These are phyloP conservation scores for Patagioenas fasciata DNA, from an alignment of 2,113 vertebrate species.

Conservation along the genomic window DNA sequence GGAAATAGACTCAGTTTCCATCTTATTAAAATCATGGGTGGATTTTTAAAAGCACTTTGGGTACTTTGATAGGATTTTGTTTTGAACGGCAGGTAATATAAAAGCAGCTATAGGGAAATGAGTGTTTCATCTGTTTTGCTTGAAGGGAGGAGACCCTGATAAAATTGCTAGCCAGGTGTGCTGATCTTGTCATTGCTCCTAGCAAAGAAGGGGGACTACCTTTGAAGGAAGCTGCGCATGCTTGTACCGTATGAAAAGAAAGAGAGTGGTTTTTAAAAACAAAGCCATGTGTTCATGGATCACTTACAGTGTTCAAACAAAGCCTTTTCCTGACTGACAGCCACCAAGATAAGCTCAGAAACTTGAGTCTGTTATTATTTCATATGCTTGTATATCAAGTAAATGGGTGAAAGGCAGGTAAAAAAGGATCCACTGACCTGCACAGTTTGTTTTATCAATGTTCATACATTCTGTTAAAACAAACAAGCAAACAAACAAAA, in stretches of 20 bases:
- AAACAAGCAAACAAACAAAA: conserved; percentile 36
- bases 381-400: conserved; percentile 20
- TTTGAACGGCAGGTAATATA: background rate
- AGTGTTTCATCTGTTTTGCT: background rate
- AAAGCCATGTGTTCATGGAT: conserved; percentile 38
- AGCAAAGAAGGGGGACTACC: conserved; percentile 3
- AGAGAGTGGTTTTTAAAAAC: conserved; percentile 14
- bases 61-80: background rate
- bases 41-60: background rate
- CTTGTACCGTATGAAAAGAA: conserved; percentile 11
- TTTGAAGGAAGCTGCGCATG: conserved; percentile 34
- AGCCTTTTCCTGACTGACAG: conserved; percentile 47
- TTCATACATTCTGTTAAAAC: conserved; percentile 51
- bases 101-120: background rate
- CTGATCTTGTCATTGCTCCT: conserved; percentile 3
- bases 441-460: conserved; percentile 55
- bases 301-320: conserved; percentile 65
- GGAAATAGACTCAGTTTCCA: background rate
- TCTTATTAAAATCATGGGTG: background rate
- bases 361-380: conserved; percentile 58
- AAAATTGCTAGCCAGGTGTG: conserved; percentile 17
- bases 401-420: conserved; percentile 42
- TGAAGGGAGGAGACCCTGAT: background rate
- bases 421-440: background rate
- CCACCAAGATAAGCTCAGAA: conserved; percentile 55